These are phyloP conservation scores for Motacilla alba DNA, from an alignment of 2,113 vertebrate species.

Conservation along the genomic window DNA sequence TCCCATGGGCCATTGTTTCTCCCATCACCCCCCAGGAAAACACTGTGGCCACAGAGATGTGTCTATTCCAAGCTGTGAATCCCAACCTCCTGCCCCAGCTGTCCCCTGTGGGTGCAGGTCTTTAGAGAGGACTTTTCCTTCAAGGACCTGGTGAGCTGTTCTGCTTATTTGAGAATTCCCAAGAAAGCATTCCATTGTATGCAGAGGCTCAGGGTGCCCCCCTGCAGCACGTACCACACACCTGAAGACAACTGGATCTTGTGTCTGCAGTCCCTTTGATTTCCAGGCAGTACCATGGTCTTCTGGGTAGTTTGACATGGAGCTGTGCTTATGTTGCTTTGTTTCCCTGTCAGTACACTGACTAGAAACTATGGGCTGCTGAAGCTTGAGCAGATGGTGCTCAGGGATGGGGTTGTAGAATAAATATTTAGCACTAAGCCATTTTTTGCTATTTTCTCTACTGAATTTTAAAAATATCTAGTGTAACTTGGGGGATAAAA, in stretches of 20 bases:
- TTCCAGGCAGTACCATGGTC: background rate
- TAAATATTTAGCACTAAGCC: conserved; percentile 45
- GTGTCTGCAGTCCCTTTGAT: background rate
- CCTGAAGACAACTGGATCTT: background rate
- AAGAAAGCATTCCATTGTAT: accelerated
- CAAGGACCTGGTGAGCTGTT: background rate
- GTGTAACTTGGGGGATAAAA: background rate
- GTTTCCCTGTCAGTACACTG: background rate
- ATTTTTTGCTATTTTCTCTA: background rate
- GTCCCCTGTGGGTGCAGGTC: background rate
- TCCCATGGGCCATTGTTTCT: background rate
- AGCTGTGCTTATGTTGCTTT: background rate
- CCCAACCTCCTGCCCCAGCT: background rate
- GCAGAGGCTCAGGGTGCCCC: background rate
- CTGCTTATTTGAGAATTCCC: background rate
- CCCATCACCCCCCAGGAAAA: background rate
- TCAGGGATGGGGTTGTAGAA: background rate
- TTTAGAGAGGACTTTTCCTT: background rate
- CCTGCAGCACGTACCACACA: accelerated
- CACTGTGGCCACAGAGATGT: background rate
- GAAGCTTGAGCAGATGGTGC: conserved; percentile 43
- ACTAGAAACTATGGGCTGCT: background rate
- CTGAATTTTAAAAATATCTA: conserved; percentile 1
- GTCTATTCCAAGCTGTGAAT: background rate
- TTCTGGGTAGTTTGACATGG: background rate